Conservation (phyloP, 2,888 invertebrate species). For the Thymelicus lineola region DNA sequence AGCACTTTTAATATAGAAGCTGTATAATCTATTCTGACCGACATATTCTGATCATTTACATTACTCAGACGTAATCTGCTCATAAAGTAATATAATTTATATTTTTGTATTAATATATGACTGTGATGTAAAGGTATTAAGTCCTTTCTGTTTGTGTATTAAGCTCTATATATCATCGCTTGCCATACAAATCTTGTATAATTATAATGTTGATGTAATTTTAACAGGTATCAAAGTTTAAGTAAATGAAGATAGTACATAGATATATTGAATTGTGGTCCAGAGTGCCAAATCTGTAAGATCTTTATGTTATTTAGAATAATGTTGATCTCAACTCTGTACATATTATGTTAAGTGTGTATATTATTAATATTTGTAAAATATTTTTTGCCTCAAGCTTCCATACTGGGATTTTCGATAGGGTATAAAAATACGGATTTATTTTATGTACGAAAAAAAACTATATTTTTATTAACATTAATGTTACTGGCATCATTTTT, state of each 20-base stretch:
- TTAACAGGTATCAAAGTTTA: slow-evolving; percentile 25
- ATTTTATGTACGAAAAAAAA: too few species aligned
- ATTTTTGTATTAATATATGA: slow-evolving; percentile 15
- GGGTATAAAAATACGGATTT: too few species aligned
- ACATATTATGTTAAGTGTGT: slow-evolving; percentile 58
- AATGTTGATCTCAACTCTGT: slow-evolving; percentile 83
- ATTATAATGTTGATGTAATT: slow-evolving; percentile 52
- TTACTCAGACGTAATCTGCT: not conserved
- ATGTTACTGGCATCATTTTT: too few species aligned
- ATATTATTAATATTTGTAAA: slow-evolving; percentile 14
- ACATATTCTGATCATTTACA: not conserved
- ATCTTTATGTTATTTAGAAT: slow-evolving; percentile 70
- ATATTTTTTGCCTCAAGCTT: not conserved
- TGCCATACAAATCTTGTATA: slow-evolving; percentile 54
- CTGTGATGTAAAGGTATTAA: slow-evolving; percentile 30
- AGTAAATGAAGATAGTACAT: slow-evolving; percentile 37
- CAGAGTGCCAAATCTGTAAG: slow-evolving; percentile 80
- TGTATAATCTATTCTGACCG: too few species aligned
- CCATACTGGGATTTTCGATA: too few species aligned
- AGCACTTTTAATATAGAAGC: too few species aligned
- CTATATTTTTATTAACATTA: too few species aligned
- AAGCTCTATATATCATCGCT: slow-evolving; percentile 45
- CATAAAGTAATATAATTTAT: not conserved
- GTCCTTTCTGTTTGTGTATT: slow-evolving; percentile 13
- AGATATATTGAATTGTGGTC: slow-evolving; percentile 67